Conservation (phyloP, 2,113 vertebrate species). For the Uria aalge region DNA sequence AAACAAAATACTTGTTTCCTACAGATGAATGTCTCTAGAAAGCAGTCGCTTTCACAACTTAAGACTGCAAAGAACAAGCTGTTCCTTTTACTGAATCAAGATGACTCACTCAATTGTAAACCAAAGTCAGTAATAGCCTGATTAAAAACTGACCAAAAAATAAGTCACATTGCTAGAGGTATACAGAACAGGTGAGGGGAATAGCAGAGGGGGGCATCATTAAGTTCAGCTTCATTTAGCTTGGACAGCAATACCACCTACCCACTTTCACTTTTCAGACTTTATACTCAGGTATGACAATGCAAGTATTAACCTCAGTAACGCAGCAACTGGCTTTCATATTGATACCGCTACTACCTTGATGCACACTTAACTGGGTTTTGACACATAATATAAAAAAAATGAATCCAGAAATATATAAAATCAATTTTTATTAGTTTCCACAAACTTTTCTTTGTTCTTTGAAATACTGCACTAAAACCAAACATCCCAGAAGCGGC, state of each 20-base stretch:
- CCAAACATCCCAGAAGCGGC: rapidly evolving
- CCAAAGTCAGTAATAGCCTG: too few species aligned
- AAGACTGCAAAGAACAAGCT: neutral
- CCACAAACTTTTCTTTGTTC: neutral
- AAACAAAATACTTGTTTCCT: neutral
- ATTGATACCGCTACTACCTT: rapidly evolving
- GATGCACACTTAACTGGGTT: rapidly evolving
- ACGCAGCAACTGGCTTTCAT: rapidly evolving
- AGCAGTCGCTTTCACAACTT: neutral
- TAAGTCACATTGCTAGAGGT: too few species aligned
- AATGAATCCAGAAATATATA: neutral
- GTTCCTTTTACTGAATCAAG: neutral
- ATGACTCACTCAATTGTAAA: neutral
- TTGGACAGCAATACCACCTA: neutral
- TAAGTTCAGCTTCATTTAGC: neutral
- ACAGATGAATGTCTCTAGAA: neutral
- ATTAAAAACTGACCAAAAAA: neutral
- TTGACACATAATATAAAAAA: rapidly evolving
- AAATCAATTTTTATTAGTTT: neutral
- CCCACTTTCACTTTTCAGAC: neutral
- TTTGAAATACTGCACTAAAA: neutral
- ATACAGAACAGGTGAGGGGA: neutral
- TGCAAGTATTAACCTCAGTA: neutral
- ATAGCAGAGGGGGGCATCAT: neutral
- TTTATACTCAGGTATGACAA: neutral